These are phyloP conservation scores for Cantharis rustica DNA, from an alignment of 2,888 invertebrate genomes.

Conservation along the genomic window DNA sequence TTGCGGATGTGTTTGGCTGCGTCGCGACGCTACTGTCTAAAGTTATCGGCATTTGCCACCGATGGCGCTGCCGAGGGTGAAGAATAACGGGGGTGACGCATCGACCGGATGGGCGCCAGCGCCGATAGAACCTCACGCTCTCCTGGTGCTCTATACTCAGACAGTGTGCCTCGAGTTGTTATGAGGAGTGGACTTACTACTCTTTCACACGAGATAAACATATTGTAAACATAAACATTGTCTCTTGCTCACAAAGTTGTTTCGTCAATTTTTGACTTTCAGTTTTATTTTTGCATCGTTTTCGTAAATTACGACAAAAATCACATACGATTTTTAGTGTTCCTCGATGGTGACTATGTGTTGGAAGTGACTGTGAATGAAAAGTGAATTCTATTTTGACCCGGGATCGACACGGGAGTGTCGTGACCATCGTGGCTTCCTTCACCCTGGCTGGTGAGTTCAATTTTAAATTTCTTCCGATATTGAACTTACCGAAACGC, in stretches of 20 bases:
- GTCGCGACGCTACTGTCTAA: conserved; percentile 30
- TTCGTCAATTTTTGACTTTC: conserved; percentile 17
- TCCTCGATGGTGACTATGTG: conserved; percentile 31
- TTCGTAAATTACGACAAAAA: neutral
- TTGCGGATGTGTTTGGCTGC: conserved; percentile 22
- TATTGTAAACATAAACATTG: conserved; percentile 27
- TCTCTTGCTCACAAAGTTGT: conserved; percentile 11
- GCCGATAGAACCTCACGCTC: conserved; percentile 27
- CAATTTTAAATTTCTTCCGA: conserved; percentile 3
- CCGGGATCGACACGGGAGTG: conserved; percentile 44
- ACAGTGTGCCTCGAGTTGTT: conserved; percentile 48
- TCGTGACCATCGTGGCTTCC: conserved; percentile 41
- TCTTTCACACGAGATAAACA: conserved; percentile 21
- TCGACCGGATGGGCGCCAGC: conserved; percentile 44
- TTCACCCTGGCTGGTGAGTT: conserved; percentile 52
- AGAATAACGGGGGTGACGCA: conserved; percentile 47
- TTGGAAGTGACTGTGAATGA: conserved; percentile 30
- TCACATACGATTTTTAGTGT: conserved; percentile 3
- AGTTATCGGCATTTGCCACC: conserved; percentile 42
- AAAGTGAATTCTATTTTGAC: conserved; percentile 35
- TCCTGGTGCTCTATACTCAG: conserved; percentile 29
- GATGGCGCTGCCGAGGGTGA: conserved; percentile 47
- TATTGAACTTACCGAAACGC: neutral
- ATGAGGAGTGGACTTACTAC: conserved; percentile 29
- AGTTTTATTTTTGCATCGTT: conserved; percentile 15